Conservation (phyloP, 2,113 vertebrate species). For the Emydura subglobosa region DNA sequence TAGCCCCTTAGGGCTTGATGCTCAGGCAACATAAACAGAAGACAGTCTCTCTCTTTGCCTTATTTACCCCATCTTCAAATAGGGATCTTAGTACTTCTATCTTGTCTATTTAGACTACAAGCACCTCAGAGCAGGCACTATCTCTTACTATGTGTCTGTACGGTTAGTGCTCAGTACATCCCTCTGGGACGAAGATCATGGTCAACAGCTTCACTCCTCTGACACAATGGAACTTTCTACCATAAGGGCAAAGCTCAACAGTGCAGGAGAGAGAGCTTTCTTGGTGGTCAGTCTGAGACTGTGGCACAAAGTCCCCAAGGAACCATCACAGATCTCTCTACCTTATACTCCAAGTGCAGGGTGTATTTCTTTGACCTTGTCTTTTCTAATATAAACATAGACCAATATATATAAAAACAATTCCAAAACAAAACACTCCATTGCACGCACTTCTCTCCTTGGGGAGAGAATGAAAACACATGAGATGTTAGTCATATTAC, state of each 20-base stretch:
- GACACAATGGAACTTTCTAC: background rate
- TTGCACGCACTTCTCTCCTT: background rate
- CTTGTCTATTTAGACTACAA: background rate
- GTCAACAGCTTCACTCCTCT: background rate
- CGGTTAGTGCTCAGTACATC: background rate
- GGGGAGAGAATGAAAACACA: background rate
- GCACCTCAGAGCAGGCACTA: background rate
- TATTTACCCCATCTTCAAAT: background rate
- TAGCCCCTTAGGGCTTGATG: background rate
- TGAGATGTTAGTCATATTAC: background rate
- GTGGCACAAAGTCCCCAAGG: background rate
- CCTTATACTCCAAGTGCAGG: background rate
- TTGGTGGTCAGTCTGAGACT: rapidly evolving
- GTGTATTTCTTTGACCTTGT: background rate
- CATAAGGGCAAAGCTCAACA: background rate
- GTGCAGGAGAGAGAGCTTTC: background rate
- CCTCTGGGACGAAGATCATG: background rate
- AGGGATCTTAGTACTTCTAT: background rate
- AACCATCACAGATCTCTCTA: background rate
- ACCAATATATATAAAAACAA: background rate
- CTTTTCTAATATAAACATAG: background rate
- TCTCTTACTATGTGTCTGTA: background rate
- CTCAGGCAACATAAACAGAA: background rate
- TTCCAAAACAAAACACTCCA: background rate
- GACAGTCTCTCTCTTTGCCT: background rate